A percentile compares a stretch with the other conserved stretches of the same genome.
Evolutionary conservation across 2,888 invertebrate species (phyloP).

Genomic region (Patella depressa): DNA sequence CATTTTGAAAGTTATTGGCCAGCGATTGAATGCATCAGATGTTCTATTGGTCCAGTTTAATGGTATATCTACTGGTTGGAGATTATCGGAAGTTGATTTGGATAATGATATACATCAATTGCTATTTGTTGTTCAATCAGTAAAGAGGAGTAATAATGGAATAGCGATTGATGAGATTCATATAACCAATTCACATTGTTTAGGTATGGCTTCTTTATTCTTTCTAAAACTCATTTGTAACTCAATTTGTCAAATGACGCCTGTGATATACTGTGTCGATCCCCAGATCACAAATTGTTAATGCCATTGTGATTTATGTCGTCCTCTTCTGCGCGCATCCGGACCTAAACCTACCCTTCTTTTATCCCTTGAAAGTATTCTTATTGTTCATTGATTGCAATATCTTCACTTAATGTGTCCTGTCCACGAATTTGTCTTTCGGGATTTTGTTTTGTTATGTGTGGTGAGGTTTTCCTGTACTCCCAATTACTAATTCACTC

Average conservation of each 20-base stretch:
- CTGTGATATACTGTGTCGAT: not conserved
- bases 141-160: conserved; percentile 22
- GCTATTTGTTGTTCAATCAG: conserved; percentile 23
- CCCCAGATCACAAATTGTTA: not conserved
- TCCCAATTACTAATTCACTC: not conserved
- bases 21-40: conserved; percentile 16
- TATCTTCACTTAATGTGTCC: not conserved
- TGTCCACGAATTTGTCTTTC: not conserved
- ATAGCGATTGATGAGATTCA: conserved; percentile 26
- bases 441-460: too few relatives aligned
- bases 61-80: conserved; percentile 25
- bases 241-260: not conserved
- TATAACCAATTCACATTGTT: conserved; percentile 10
- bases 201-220: conserved; percentile 14
- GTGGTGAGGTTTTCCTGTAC: not conserved
- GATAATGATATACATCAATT: conserved; percentile 16
- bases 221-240: too few relatives aligned
- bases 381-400: conserved; percentile 16
- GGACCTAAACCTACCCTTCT: too few relatives aligned
- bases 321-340: too few relatives aligned
- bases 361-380: conserved; percentile 9
- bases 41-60: conserved; percentile 23
- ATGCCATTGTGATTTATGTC: not conserved
- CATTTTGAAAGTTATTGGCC: conserved; percentile 41
- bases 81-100: conserved; percentile 25